phyloP scores from a whole-genome alignment of 2,113 vertebrate species.

The Cavia aperea region DNA sequence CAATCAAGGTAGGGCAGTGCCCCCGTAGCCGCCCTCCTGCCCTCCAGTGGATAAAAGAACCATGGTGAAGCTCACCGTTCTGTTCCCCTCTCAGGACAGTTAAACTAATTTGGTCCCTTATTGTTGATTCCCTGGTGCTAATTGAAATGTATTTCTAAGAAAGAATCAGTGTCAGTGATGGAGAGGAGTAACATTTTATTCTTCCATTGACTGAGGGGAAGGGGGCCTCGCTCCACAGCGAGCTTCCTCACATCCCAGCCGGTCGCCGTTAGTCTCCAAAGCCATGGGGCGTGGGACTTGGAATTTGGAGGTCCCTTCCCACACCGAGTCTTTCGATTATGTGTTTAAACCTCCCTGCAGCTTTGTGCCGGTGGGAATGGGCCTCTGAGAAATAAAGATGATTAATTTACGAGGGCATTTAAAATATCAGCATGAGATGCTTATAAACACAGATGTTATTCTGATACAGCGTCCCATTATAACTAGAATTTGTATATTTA shows the following conservation, averaged over 20 bases:
- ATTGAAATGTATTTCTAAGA: conserved; percentile 5
- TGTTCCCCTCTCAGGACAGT: background rate
- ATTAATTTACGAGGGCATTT: background rate
- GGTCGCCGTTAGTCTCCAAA: background rate
- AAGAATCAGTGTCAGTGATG: background rate
- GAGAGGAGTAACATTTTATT: background rate
- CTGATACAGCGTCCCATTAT: background rate
- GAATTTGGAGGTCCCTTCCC: background rate
- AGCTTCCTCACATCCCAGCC: background rate
- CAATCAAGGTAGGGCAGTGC: conserved; percentile 88
- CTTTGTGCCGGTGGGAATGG: background rate
- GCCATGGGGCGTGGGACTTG: background rate
- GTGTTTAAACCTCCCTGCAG: conserved; percentile 4
- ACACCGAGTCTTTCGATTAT: background rate
- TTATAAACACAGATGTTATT: conserved; percentile 15
- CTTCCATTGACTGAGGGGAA: background rate
- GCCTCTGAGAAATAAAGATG: background rate
- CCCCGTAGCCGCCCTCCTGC: background rate
- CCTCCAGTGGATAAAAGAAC: background rate
- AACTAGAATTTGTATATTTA: background rate
- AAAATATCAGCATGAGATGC: background rate
- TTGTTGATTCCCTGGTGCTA: background rate
- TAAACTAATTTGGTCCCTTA: background rate
- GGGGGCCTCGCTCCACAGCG: background rate
- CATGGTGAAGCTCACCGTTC: background rate